Evolutionary conservation across 2,113 vertebrate genomes (phyloP), one percentile per base, ranked within the genome.

Genomic region (Sorex fumeus): DNA sequence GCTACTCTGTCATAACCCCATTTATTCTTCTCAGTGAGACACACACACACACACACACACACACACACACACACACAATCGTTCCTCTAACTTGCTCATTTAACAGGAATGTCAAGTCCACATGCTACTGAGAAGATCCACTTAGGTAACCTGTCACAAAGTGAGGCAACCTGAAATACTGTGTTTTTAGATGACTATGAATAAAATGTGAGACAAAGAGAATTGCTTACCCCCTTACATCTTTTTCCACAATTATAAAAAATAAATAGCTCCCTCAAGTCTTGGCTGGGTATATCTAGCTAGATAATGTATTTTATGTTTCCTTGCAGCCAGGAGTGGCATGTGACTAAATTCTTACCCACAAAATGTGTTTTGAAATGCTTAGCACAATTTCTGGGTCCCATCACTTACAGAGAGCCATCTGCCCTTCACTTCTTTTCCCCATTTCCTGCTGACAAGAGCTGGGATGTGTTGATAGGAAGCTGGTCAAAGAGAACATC

Each of bases 231-330:
- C 32, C 40, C 10, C 7, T 34, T 8, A 60, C 23, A 60, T 60
- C 18, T 23, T 60, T 60, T 60, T 60, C 18, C 57, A 60, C 19
- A 21, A 60, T 60, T 60, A 87, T 78, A 36, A 91, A 94, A 85
- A 71, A 45, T 30, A 57, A 74, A n/a, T 34, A 4, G 7, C 15
- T 76, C 30, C 50, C 16, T 5, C n/a, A 85, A 47, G 32, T 91
- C 75, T 87, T 67, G 71, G 34, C 12, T 64, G 45, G 9, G 13
- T 2, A 11, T 30, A 23, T 64, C 45, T 15, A 76, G 40, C 30
- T 88, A 47, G 88, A 82, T 7, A 47, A 18, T 84, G 0, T 57
- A 62, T 78, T 91, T 70, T 32, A 27, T 75, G 15, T 16, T 90
- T 70, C 66, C 66, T 88, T 88, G 80, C 47, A 75, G 13, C 64